Conservation (phyloP, 1,140 invertebrate genomes). For the Drosophila kikkawai region DNA sequence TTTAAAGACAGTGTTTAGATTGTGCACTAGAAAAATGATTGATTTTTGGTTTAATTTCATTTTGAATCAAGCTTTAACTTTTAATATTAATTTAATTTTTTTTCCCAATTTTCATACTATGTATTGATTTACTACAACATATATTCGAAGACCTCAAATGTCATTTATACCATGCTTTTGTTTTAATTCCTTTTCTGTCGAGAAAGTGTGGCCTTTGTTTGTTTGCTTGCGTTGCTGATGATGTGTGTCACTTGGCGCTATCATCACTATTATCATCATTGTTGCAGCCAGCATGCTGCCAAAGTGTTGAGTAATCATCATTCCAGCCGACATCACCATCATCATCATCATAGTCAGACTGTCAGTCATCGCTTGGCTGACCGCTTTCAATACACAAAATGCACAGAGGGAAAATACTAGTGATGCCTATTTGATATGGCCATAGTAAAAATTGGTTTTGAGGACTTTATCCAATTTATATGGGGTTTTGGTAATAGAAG, state of each 20-base stretch:
- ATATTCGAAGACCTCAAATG: not conserved
- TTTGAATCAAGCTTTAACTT: not conserved
- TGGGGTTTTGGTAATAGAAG: no score
- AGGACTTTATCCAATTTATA: not conserved
- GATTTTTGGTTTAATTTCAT: not conserved
- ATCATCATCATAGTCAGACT: slow-evolving; percentile 6
- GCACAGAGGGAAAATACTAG: slow-evolving; percentile 6
- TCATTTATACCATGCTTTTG: not conserved
- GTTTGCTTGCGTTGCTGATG: slow-evolving; percentile 15
- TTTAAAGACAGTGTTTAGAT: not conserved
- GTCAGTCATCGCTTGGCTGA: slow-evolving; percentile 22
- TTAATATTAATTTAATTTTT: not conserved
- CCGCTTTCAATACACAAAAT: slow-evolving; percentile 33
- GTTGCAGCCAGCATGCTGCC: slow-evolving; percentile 28
- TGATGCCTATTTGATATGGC: no score
- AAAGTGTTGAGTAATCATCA: slow-evolving; percentile 63
- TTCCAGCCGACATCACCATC: slow-evolving; percentile 22
- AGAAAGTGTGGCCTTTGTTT: slow-evolving; percentile 44
- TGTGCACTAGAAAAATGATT: not conserved
- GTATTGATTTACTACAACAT: no score
- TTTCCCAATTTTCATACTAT: not conserved
- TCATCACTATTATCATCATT: slow-evolving; percentile 33
- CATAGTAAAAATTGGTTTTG: not conserved
- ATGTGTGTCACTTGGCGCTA: slow-evolving; percentile 53
- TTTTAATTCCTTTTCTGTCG: not conserved